These are phyloP conservation scores for Malacosoma neustria DNA, from an alignment of 2,888 invertebrate species.

Conservation along the genomic window DNA sequence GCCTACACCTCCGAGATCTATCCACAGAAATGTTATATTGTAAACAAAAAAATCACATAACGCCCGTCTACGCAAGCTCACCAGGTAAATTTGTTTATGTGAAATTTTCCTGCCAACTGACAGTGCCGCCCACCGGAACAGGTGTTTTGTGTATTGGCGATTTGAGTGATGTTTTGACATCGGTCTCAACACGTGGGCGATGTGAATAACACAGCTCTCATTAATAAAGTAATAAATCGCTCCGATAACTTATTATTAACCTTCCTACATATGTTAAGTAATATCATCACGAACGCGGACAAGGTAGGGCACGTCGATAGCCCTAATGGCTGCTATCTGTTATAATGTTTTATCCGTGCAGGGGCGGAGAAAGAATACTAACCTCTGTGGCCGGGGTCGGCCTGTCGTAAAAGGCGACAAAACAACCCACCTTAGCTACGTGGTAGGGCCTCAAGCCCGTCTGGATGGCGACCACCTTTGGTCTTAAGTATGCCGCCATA, in stretches of 20 bases:
- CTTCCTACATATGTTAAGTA: background rate
- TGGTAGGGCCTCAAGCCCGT: no score
- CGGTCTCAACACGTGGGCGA: slow-evolving; percentile 34
- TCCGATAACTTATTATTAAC: background rate
- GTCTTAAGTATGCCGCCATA: no score
- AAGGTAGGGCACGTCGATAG: background rate
- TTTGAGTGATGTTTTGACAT: slow-evolving; percentile 30
- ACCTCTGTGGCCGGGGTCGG: no score
- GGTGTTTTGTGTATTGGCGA: slow-evolving; percentile 48
- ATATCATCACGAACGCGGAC: background rate
- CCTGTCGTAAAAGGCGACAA: no score
- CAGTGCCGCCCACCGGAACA: slow-evolving; percentile 55
- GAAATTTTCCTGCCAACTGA: slow-evolving; percentile 40
- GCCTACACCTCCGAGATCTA: slow-evolving; percentile 12
- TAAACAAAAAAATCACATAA: slow-evolving; percentile 11
- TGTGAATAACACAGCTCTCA: slow-evolving; percentile 19
- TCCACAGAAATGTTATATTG: background rate
- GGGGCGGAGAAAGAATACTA: no score
- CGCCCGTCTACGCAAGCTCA: slow-evolving; percentile 25
- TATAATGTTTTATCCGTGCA: no score
- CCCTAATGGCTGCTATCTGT: background rate
- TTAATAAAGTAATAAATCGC: background rate
- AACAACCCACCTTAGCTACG: no score
- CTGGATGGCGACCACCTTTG: no score
- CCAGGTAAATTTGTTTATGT: slow-evolving; percentile 20